Evolutionary conservation across 1,140 invertebrate genomes (phyloP).

Genomic region (Ips nitidus): DNA sequence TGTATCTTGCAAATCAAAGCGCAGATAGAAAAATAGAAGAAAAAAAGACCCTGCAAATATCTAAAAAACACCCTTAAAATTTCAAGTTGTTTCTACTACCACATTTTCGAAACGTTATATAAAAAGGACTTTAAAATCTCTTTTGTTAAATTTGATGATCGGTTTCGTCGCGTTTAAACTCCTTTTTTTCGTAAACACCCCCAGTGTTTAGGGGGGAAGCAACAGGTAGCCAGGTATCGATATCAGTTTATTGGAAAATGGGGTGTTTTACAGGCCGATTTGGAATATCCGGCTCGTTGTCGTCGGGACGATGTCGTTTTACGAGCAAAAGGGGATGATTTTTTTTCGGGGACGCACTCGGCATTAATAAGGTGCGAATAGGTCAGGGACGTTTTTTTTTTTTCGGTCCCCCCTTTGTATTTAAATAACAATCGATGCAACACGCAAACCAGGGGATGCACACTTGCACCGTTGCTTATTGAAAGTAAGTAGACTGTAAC

Average conservation of each 20-base stretch:
- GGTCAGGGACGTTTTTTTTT: slow-evolving; percentile 14
- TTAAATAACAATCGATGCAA: no score
- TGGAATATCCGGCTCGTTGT: slow-evolving; percentile 45
- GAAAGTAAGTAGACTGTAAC: slow-evolving; percentile 35
- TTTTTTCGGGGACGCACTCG: slow-evolving; percentile 13
- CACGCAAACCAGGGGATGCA: background rate
- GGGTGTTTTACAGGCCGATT: slow-evolving; percentile 47
- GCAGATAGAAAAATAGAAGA: no score
- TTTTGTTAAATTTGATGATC: no score
- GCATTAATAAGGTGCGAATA: slow-evolving; percentile 17
- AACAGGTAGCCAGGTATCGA: slow-evolving; percentile 51
- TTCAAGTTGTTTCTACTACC: no score
- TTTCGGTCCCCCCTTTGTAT: no score
- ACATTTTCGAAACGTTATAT: no score
- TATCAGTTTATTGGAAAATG: slow-evolving; percentile 54
- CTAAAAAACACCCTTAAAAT: no score
- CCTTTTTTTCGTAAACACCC: slow-evolving; percentile 14
- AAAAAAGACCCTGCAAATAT: no score
- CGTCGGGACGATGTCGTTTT: slow-evolving; percentile 35
- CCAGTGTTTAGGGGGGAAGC: slow-evolving; percentile 39
- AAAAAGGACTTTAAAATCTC: no score
- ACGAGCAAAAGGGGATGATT: slow-evolving; percentile 23
- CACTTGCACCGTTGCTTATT: slow-evolving; percentile 23
- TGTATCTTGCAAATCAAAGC: no score
- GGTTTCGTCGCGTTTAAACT: background rate